Evolutionary conservation across 2,888 invertebrate genomes (phyloP), one percentile per base, ranked within the genome.

Genomic region (Andrena flavipes): DNA sequence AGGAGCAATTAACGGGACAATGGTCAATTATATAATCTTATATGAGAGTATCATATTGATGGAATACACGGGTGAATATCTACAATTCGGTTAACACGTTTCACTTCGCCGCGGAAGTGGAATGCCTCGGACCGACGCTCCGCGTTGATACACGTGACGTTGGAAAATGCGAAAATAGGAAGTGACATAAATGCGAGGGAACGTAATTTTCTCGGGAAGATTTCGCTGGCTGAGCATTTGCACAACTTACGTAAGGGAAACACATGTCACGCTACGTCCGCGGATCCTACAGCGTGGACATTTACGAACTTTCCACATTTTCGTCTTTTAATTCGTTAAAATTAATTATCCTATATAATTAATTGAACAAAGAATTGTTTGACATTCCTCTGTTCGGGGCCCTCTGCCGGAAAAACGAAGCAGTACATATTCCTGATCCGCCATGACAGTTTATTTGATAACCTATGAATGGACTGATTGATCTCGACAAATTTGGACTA

Each of bases 191-290:
- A 70, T 60, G 42, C 29, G 30, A 48, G 48, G 20, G 26, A 60
- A 69, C 23, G 35, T 48, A 59, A 70, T 60, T 70, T 35, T 10
- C 35, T 42, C 56, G 26, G 26, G 56, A 59, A 69, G n/a, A 16
- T 56, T 20, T 56, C 33, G 68, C 16, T 30, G 33, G 16, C 30
- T 23, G 68, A 68, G 54, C 33, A 56, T n/a, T 42, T 56, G 56
- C 16, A n/a, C 42, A 59, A 59, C 29, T 60, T 7, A 70, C 59
- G 35, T 29, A 42, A 42, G 35, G 23, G 30, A 6, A 69, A 69
- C 33, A 26, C 16, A 69, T 69, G 56, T 56, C 56, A 56, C 67
- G 13, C 42, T 42, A 13, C 3, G 13, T 13, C 2, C 35, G 13
- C 13, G 42, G 13, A 42, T 42, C 42, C 42, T 13, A 60, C 4